phyloP scores from a whole-genome alignment of 1,140 invertebrate genomes.

The Marisa cornuarietis region DNA sequence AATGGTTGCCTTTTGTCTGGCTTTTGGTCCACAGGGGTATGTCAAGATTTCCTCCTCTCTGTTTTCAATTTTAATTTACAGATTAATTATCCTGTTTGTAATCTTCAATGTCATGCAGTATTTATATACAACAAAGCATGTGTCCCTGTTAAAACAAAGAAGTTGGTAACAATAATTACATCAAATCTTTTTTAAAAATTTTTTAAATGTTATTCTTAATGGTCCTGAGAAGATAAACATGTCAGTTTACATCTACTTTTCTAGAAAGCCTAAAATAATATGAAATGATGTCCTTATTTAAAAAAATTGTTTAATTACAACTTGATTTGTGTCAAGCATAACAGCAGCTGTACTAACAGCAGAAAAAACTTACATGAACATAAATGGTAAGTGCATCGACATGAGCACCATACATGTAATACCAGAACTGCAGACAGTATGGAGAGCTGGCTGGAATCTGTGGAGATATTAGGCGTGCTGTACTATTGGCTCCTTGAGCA shows the following conservation, averaged over 20 bases:
- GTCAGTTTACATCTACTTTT: too few relatives aligned
- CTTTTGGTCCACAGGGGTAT: slow-evolving; percentile 43
- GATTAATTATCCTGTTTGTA: too few relatives aligned
- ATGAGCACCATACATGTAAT: slow-evolving; percentile 78
- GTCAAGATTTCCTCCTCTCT: slow-evolving; percentile 26
- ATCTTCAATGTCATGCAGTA: neutral
- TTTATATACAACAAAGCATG: neutral
- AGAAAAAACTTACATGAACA: slow-evolving; percentile 5
- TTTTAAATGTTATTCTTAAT: too few relatives aligned
- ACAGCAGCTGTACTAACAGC: too few relatives aligned
- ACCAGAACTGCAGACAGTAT: slow-evolving; percentile 72
- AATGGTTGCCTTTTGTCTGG: slow-evolving; percentile 49
- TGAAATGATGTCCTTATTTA: too few relatives aligned
- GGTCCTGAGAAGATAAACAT: too few relatives aligned
- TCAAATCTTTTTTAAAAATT: too few relatives aligned
- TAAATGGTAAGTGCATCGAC: slow-evolving; percentile 51
- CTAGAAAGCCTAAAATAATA: too few relatives aligned
- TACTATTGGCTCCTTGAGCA: slow-evolving; percentile 72
- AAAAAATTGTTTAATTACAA: too few relatives aligned
- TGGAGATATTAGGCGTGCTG: slow-evolving; percentile 71
- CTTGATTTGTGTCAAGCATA: too few relatives aligned
- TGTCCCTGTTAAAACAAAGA: neutral
- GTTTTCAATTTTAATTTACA: neutral
- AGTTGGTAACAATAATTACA: too few relatives aligned
- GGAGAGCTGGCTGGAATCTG: neutral